Conservation (phyloP, 2,113 vertebrate species). For the Grammomys surdaster region DNA sequence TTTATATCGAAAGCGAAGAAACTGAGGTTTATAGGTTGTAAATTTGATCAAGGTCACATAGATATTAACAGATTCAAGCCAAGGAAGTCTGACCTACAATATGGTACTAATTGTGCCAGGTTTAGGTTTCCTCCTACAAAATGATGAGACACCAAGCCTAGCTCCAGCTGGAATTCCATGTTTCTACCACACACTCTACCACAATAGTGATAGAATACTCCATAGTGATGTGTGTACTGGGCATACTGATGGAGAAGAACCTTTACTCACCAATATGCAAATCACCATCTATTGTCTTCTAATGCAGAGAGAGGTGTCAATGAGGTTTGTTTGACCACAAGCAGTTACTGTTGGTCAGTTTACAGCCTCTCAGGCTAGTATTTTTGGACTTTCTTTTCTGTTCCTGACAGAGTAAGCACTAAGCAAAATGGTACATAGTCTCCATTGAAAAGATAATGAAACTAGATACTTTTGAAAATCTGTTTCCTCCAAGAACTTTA, state of each 20-base stretch:
- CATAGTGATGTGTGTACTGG: not conserved
- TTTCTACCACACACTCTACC: not conserved
- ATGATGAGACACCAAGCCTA: not conserved
- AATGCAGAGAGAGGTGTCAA: not conserved
- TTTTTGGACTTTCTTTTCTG: not conserved
- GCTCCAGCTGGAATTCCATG: not conserved
- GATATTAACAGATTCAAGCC: constrained; percentile 1
- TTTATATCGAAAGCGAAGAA: constrained; percentile 37
- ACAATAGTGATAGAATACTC: not conserved
- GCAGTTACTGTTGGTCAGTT: not conserved
- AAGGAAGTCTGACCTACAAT: not conserved
- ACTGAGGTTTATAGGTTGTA: not conserved
- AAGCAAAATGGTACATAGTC: constrained; percentile 22
- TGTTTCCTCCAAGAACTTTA: constrained; percentile 8
- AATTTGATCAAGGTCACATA: constrained; percentile 13
- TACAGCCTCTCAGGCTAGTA: not conserved
- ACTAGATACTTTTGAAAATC: not conserved
- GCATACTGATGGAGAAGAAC: not conserved
- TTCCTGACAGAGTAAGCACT: not conserved
- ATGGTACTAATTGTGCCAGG: not conserved
- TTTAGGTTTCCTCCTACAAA: not conserved
- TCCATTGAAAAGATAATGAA: constrained; percentile 2
- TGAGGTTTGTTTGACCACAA: not conserved
- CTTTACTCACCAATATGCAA: not conserved
- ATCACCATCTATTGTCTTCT: not conserved